Evolutionary conservation across 2,797 vertebrate genomes (phyloP), one percentile per base, ranked within the genome.

Genomic region (Nyctalus aviator): DNA sequence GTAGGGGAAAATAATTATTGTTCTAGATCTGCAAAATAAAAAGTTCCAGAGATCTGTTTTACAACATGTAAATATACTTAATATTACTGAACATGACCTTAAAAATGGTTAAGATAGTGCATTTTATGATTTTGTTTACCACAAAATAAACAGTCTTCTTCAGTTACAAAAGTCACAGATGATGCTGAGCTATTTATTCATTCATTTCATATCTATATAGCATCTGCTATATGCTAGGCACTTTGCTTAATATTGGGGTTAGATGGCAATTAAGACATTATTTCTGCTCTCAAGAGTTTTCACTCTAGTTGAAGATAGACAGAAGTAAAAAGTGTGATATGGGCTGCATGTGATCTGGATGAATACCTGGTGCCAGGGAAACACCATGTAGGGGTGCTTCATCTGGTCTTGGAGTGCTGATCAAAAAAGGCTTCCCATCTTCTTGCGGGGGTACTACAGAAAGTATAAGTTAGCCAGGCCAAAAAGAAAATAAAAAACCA

Each of bases 71-170:
- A 30, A 72, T 53, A 71, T 23, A n/a, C 46, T 48, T 71, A 88
- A 64, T 13, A 17, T 32, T n/a, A 37, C n/a, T 20, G 57, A 94
- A 55, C 5, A 18, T 59, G 12, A n/a, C 17, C 27, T 85, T 75
- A 57, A 84, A 84, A 79, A 55, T 81, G 48, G 41, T 73, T 30
- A 79, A 72, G 25, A 89, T 21, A 32, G 44, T 50, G 50, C 7
- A 62, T 71, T 88, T 84, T 69, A 23, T 35, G 32, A 32, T 68
- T 69, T 66, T 55, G 59, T 95, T 88, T 75, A 76, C 48, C 21
- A 15, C 23, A 50, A 85, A 71, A 78, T 46, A 90, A 92, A 64
- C 12, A 69, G 15, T 8, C 72, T 50, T 55, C 18, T 87, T 69
- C 37, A 69, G 68, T 81, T 55, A 82, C 64, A 30, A 59, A 27